Evolutionary conservation across 2,797 vertebrate species (phyloP), one percentile per base, ranked within the genome.

Genomic region (Sciurus carolinensis): DNA sequence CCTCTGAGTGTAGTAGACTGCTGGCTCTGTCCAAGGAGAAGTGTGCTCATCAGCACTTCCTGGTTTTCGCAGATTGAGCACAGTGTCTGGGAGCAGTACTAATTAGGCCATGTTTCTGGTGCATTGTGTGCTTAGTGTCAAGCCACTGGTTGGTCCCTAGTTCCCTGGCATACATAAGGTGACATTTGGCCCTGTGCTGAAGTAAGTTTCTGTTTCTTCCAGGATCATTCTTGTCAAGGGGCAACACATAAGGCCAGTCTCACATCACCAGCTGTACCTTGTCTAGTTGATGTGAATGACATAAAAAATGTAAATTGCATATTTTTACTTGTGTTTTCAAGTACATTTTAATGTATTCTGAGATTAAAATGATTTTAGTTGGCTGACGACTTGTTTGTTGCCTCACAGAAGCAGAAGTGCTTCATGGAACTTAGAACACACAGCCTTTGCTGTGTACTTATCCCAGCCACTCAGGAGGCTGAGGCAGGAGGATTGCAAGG

Each of bases 341-440:
- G 42, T 69, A 4, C 28, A 1, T 77, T 15, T 88, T 39, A 62
- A 26, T 62, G 22, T 24, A 59, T 59, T 59, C 5, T 64, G 18
- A 66, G 13, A 66, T 33, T 66, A 66, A 28, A 30, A 5, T 66
- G 62, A 30, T 8, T 57, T 22, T 26, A 80, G 75, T 73, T 14
- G 33, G 20, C 50, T 33, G 9, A 11, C 3, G 44, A 81, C 2
- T 90, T 36, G 22, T 0, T 0, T 59, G 11, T 24, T 54, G 44
- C 44, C 2, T 42, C 10, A 24, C n/a, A 24, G 71, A 42, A 90
- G 26, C 10, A 54, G 9, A 47, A 69, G 18, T 7, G n/a, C 44
- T 47, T 62, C 28, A 13, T 7, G 17, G 62, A 5, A 30, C 8
- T 2, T 52, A 1, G 36, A 24, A 3, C 47, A 1, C 4, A 1